A percentile compares a stretch with the other conserved stretches of the same genome.
These are phyloP conservation scores for Protobothrops mucrosquamatus DNA, from an alignment of 2,113 vertebrate genomes.

Conservation along the genomic window DNA sequence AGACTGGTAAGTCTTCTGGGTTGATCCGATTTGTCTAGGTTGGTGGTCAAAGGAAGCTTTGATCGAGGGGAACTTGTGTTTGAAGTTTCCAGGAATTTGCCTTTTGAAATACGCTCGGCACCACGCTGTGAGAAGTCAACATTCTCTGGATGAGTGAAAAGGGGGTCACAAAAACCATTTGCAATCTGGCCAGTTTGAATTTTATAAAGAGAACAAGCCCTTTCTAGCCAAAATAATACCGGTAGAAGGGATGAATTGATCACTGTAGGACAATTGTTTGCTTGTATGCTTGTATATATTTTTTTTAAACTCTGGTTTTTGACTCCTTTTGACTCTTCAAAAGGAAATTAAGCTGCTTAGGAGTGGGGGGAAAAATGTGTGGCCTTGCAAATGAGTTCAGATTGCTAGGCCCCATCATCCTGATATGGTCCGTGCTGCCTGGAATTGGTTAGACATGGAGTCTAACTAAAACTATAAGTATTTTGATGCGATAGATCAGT, in stretches of 20 bases:
- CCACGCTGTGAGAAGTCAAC: background rate
- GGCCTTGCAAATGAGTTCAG: background rate
- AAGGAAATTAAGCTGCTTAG: background rate
- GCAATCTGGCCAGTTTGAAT: background rate
- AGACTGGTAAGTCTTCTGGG: conserved; percentile 69
- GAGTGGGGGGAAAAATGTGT: background rate
- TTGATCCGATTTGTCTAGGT: background rate
- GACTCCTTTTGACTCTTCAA: background rate
- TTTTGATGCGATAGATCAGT: background rate
- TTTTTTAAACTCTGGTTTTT: background rate
- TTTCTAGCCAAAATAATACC: background rate
- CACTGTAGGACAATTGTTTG: background rate
- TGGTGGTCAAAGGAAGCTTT: background rate
- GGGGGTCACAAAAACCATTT: background rate
- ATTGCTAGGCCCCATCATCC: background rate
- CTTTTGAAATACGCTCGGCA: background rate
- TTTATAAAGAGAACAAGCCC: background rate
- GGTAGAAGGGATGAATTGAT: background rate
- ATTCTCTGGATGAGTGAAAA: background rate
- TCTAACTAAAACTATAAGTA: background rate
- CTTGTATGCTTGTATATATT: background rate
- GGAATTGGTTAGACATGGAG: background rate
- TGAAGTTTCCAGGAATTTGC: background rate
- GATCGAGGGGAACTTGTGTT: background rate
- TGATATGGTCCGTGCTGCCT: background rate